Base-by-base conservation (phyloP, 2,888 invertebrate species). In the Philonicus albiceps region DNA sequence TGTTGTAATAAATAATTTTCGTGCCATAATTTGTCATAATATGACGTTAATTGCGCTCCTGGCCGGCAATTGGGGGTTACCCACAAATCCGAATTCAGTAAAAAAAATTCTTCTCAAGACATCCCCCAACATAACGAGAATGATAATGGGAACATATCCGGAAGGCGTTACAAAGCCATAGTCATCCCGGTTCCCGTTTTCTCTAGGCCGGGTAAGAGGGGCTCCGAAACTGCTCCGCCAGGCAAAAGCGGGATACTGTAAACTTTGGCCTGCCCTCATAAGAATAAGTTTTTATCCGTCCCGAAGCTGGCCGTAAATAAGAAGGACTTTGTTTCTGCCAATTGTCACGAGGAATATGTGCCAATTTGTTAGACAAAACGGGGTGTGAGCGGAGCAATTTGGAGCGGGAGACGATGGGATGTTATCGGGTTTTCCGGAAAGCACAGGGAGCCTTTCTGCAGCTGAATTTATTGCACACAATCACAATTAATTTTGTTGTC, bases 281-380 rank as follows among this genome's bases (percentile, higher is more conserved):
- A 49, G 78, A 78, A 49, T 78, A 49, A 27, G 49, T 78, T 31
- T 78, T 19, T 78, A 49, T 78, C 78, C 78, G 27, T 43, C 13
- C 13, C 49, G 49, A 27, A 27, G 37, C 43, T 53, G 78, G 53
- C 49, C 49, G 49, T 78, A 78, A 78, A 78, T 78, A 78, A 78
- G 43, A 78, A 78, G 78, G 49, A 78, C 78, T 78, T 78, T 78
- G 27, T 49, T 43, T 78, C 78, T 78, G 78, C 78, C 78, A 78
- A 78, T 78, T 78, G 78, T 78, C 78, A 49, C 78, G 49, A 49
- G 49, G 78, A 78, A 78, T 78, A 78, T 78, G 78, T 78, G 78
- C 78, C 78, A 78, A 78, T 78, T 78, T 78, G 43, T 49, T 22
- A 78, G 49, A 78, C 30, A 78, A 78, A 78, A 5, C 27, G 27